Evolutionary conservation across 2,888 invertebrate species (phyloP).

Genomic region (Glaucopsyche alexis): DNA sequence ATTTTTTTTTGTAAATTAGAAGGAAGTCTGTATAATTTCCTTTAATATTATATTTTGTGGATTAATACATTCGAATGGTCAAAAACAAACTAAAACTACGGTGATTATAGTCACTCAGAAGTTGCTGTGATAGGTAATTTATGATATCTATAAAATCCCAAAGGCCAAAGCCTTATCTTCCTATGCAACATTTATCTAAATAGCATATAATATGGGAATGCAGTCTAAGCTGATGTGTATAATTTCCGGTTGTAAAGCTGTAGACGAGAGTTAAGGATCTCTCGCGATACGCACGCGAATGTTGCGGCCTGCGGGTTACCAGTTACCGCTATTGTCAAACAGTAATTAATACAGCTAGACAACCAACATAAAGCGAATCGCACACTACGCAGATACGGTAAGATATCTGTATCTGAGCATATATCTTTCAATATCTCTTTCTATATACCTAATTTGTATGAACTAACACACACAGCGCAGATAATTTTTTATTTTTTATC

Average conservation of each 20-base stretch:
- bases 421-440: too few relatives aligned
- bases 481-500: too few relatives aligned
- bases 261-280: slow-evolving; percentile 7
- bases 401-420: too few relatives aligned
- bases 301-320: background rate
- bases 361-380: background rate
- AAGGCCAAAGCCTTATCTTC: background rate
- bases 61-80: too few relatives aligned
- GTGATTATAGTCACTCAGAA: background rate
- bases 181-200: background rate
- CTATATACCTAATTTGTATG: too few relatives aligned
- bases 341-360: background rate
- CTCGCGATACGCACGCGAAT: background rate
- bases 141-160: background rate
- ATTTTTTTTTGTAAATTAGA: too few relatives aligned
- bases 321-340: background rate
- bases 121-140: background rate
- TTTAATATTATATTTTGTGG: too few relatives aligned
- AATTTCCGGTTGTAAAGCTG: slow-evolving; percentile 15
- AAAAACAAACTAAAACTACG: too few relatives aligned
- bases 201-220: background rate
- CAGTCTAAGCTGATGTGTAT: background rate
- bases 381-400: too few relatives aligned
- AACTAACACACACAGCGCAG: too few relatives aligned
- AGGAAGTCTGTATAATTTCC: too few relatives aligned